A percentile compares a stretch with the other conserved stretches of the same genome.
These are phyloP conservation scores for Epizoanthus rinbou DNA, from an alignment of 92 coral and sea anemone species.

Conservation along the genomic window DNA sequence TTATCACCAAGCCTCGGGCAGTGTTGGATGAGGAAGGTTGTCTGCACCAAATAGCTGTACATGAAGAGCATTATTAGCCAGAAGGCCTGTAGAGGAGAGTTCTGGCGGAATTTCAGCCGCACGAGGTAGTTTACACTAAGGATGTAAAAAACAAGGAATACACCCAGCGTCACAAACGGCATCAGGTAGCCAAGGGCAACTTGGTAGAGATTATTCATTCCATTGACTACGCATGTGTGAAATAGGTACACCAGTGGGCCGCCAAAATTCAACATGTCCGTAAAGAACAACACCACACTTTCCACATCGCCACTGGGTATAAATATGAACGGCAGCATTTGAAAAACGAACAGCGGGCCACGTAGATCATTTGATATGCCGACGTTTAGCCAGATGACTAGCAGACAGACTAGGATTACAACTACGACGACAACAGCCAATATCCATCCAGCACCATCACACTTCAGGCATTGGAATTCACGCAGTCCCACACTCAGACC, in stretches of 20 bases:
- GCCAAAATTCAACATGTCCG: slow-evolving; percentile 78
- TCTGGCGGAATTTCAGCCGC: slow-evolving; percentile 77
- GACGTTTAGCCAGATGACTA: slow-evolving; percentile 84
- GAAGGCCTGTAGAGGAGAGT: slow-evolving; percentile 88
- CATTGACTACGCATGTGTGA: slow-evolving; percentile 68
- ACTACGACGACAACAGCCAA: slow-evolving; percentile 63
- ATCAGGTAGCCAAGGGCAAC: slow-evolving; percentile 84
- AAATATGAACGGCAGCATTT: slow-evolving; percentile 87
- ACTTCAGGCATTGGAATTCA: slow-evolving; percentile 62
- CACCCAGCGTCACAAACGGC: slow-evolving; percentile 67
- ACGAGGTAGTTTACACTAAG: slow-evolving; percentile 73
- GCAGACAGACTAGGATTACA: slow-evolving; percentile 61
- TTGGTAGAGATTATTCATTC: slow-evolving; percentile 68
- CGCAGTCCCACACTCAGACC: slow-evolving; percentile 79
- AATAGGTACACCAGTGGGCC: slow-evolving; percentile 77
- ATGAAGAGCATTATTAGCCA: slow-evolving; percentile 88
- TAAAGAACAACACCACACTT: slow-evolving; percentile 54
- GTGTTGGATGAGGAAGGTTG: slow-evolving; percentile 78
- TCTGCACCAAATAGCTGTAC: slow-evolving; percentile 81
- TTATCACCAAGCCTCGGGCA: slow-evolving; percentile 76
- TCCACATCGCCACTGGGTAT: slow-evolving; percentile 73
- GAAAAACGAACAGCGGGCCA: slow-evolving; percentile 96
- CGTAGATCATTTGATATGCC: slow-evolving; percentile 91
- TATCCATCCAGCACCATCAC: slow-evolving; percentile 63
- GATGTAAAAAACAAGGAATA: slow-evolving; percentile 74